Base-by-base conservation (phyloP, 2,113 vertebrate species). In the Triplophysa dalaica region DNA sequence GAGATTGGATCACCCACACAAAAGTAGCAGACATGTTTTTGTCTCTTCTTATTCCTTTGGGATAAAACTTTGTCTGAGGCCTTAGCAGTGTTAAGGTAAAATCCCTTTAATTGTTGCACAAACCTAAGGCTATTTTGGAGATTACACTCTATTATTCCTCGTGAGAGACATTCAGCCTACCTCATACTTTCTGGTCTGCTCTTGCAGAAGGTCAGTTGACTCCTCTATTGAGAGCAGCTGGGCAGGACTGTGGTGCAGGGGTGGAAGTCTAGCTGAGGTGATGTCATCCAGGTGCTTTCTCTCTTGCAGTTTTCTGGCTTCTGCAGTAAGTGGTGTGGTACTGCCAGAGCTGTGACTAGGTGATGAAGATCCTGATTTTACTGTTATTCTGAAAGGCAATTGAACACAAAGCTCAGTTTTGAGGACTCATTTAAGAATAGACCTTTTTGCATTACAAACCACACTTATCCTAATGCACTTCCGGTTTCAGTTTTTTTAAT, bases 211-310 rank as follows among this genome's bases (percentile, higher is more conserved):
- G 8, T 75, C 22, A 14, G 94, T 81, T 0, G 98, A 98, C 69
- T 98, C 95, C 4, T 95, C 94, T 65, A 97, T 83, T 63, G 95
- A 89, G 12, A 98, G 87, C 0, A 98, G 87, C 89, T 92, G 92
- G 0, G 92, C 78, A 0, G 96, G 95, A 65, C 75, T 87, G 75
- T 98, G 87, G 86, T 94, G 93, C 19, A 98, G 94, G 0, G 93
- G 95, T 3, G 95, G 94, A 24, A 95, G 90, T 33, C 86, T 94
- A 17, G 95, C 96, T 1, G 98, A 91, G 54, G 96, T 98, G 89
- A 97, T 87, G 72, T 99, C 96, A 89, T 98, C 93, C 22, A 98
- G 88, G 80, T 97, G 96, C 85, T 96, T 94, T 86, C 86, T 94
- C 74, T 98, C 94, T 29, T 82, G 87, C 75, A 88, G 90, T 77